These are phyloP conservation scores for Decapterus maruadsi DNA, from an alignment of 2,797 vertebrate genomes.

Conservation along the genomic window DNA sequence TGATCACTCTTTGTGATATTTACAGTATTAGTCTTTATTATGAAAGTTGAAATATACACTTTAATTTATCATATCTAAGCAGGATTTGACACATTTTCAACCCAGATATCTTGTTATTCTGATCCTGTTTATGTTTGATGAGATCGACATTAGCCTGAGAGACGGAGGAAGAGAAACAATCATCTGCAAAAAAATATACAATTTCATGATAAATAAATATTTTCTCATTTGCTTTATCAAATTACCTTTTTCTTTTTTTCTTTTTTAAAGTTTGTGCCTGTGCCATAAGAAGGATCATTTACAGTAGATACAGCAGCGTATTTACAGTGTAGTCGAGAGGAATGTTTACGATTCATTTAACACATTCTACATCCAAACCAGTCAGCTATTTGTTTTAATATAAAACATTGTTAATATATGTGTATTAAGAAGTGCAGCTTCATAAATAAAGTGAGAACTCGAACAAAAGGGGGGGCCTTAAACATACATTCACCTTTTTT, in stretches of 20 bases:
- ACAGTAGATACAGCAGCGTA: slow-evolving; percentile 30
- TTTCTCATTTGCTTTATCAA: slow-evolving; percentile 31
- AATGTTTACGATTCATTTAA: background rate
- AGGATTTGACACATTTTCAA: slow-evolving; percentile 18
- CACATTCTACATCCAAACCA: slow-evolving; percentile 48
- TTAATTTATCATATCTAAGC: slow-evolving; percentile 7
- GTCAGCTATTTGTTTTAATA: slow-evolving; percentile 82
- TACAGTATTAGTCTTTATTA: slow-evolving; percentile 69
- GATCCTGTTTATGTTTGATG: background rate
- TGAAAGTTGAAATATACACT: slow-evolving; percentile 47
- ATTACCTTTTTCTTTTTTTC: slow-evolving; percentile 1
- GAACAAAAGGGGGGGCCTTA: background rate
- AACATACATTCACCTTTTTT: slow-evolving; percentile 29
- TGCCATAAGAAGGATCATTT: slow-evolving; percentile 28
- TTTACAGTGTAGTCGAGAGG: slow-evolving; percentile 35
- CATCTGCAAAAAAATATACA: slow-evolving; percentile 21
- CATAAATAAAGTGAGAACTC: slow-evolving; percentile 45
- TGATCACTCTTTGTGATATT: background rate
- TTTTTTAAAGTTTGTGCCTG: slow-evolving; percentile 29
- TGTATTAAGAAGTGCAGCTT: slow-evolving; percentile 58
- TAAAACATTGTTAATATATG: slow-evolving; percentile 78
- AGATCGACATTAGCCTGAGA: slow-evolving; percentile 5
- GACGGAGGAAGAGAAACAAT: background rate
- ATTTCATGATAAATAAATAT: slow-evolving; percentile 72
- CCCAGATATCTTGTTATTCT: slow-evolving; percentile 1